Evolutionary conservation across 1,140 invertebrate species (phyloP), one percentile per base, ranked within the genome.

Genomic region (Octopus sinensis): DNA sequence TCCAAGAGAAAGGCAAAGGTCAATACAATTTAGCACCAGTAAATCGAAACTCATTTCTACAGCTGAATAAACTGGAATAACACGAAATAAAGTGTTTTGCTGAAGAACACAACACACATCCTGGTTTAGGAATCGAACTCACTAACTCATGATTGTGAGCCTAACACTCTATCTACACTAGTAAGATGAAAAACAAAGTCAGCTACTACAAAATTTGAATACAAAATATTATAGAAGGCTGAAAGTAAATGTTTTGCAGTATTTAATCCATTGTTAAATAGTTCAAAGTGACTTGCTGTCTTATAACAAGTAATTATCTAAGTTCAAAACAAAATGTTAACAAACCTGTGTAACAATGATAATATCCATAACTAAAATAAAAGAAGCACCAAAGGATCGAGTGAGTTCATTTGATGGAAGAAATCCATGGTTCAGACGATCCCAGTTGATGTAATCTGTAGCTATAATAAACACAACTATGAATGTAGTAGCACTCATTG

Each of bases 361-460:
- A 23, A 93, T 86, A 86, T 93, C 92, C 90, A 93, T 91, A 4
- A 93, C 91, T n/a, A 93, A 89, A 80, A 93, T 93, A 82, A 92
- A 92, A 5, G 92, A 93, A 7, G 92, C 92, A 7, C 93, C 86
- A 86, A 92, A 92, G 9, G 92, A 91, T 53, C 92, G 87, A 5
- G 92, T 92, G 9, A 93, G 81, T 86, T 93, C 92, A 85, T 92
- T 92, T 54, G 90, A 92, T 23, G 91, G 90, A 53, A 93, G 85
- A 84, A 93, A 92, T 82, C 92, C 92, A 71, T 89, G 86, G 84
- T 93, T 93, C 12, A 93, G 86, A 17, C 87, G 87, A 85, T 93
- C 92, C 92, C 92, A 93, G 75, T 89, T 90, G 80, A 93, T 92
- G 83, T 88, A 90, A 83, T 93, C 92, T 79, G 91, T 92, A 71